Evolutionary conservation across 2,797 vertebrate genomes (phyloP), one percentile per base, ranked within the genome.

Genomic region (Brotula barbata): DNA sequence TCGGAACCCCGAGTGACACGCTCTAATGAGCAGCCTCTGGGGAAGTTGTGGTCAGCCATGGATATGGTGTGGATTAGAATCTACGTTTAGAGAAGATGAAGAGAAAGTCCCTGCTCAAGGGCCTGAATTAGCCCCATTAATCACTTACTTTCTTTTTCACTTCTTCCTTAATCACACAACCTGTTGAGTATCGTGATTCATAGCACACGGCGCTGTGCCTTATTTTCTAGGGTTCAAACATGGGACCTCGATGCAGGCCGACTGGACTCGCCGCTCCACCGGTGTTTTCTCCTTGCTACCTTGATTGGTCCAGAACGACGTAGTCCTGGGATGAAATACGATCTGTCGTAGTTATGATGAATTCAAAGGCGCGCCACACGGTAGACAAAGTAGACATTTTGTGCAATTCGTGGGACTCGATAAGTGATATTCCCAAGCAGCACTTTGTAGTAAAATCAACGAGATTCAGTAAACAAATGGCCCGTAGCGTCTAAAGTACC

Each of bases 11-110:
- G 81, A 71, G 71, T 75, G 76, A 78, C 69, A 58, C 71, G 47
- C 63, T 68, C 65, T 86, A 89, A 89, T 86, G 85, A 87, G 84
- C 58, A 67, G 78, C 73, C 55, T 40, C 73, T 73, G 81, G 75
- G 68, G 73, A 75, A 63, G 73, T 40, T 72, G 74, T 59, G 76
- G 71, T 81, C 71, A 68, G 73, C 68, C 69, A 48, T 53, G 63
- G 42, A 23, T 62, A 39, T 50, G 64, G 52, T 57, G 54, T 25
- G 51, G 54, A 41, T 64, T 6, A 55, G 48, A 51, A 77, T 82
- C 69, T 68, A 71, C 20, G 47, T 28, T 53, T 49, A 58, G 52
- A 67, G 73, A 68, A 57, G 70, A 80, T 7, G 2, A 17, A 62
- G 68, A 80, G 75, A 83, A 81, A 83, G 78, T 79, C 73, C 28